Evolutionary conservation across 2,888 invertebrate species (phyloP).

Genomic region (Cacoxenus indagator): DNA sequence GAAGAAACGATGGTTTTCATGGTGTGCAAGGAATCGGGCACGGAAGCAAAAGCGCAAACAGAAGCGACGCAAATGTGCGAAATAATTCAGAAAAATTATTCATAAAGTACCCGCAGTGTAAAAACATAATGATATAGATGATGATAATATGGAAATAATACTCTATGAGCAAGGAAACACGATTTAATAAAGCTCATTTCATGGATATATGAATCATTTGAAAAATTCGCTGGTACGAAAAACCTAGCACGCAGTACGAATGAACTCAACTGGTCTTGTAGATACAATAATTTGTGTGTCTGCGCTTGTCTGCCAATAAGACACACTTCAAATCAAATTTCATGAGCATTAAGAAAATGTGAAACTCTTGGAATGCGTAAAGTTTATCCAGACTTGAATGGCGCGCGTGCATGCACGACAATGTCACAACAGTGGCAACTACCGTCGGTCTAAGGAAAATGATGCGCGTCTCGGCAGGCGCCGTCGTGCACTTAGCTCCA

Average conservation of each 20-base stretch:
- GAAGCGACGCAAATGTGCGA: constrained; percentile 13
- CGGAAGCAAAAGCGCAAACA: background rate
- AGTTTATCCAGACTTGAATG: background rate
- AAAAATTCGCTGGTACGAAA: too few relatives aligned
- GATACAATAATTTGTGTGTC: too few relatives aligned
- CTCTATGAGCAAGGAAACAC: background rate
- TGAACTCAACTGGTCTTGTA: background rate
- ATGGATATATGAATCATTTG: background rate
- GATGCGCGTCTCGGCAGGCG: background rate
- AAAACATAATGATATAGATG: background rate
- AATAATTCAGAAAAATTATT: constrained; percentile 12
- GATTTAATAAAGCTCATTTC: background rate
- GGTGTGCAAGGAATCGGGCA: background rate
- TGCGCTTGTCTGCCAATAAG: background rate
- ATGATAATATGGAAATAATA: background rate
- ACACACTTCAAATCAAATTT: background rate
- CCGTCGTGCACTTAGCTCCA: background rate
- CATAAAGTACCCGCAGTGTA: background rate
- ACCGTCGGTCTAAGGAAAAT: too few relatives aligned
- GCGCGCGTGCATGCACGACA: background rate
- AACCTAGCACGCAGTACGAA: background rate
- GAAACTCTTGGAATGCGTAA: background rate
- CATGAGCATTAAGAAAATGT: background rate
- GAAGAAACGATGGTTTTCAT: background rate
- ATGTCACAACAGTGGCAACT: too few relatives aligned